These are phyloP conservation scores for Channa argus DNA, from an alignment of 2,113 vertebrate species.

Conservation along the genomic window DNA sequence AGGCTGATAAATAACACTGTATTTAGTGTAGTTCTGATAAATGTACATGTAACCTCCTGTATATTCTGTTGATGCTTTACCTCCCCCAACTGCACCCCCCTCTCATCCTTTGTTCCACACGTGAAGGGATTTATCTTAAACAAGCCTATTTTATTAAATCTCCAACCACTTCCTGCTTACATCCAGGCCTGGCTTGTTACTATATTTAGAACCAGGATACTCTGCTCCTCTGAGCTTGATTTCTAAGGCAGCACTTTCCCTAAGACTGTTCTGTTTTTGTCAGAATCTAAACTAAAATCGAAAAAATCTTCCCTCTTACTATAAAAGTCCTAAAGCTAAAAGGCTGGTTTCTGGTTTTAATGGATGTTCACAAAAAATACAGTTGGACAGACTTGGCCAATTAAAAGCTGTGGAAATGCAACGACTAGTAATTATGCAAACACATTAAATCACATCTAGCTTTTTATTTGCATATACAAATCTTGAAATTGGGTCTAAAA, in stretches of 20 bases:
- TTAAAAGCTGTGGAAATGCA: too few species aligned
- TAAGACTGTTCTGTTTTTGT: neutral
- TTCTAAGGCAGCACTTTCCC: neutral
- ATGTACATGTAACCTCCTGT: slow-evolving; percentile 15
- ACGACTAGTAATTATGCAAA: neutral
- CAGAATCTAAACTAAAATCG: neutral
- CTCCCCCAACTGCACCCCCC: slow-evolving; percentile 16
- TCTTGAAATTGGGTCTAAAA: slow-evolving; percentile 10
- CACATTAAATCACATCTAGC: slow-evolving; percentile 4
- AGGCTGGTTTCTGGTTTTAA: too few species aligned
- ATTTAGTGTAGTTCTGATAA: neutral
- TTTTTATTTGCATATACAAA: slow-evolving; percentile 18
- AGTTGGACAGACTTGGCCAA: too few species aligned
- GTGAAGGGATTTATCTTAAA: slow-evolving; percentile 29
- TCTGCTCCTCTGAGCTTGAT: neutral
- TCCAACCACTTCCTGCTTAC: slow-evolving; percentile 13
- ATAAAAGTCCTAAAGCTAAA: neutral
- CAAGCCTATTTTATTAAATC: slow-evolving; percentile 15
- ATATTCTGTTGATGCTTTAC: slow-evolving; percentile 12
- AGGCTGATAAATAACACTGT: neutral
- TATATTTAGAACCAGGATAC: neutral
- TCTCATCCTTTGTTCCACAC: slow-evolving; percentile 1
- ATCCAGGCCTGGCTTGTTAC: neutral
- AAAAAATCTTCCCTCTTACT: neutral
- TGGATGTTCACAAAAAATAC: too few species aligned